phyloP scores from a whole-genome alignment of 2,888 invertebrate species.

The Nymphalis c-album region DNA sequence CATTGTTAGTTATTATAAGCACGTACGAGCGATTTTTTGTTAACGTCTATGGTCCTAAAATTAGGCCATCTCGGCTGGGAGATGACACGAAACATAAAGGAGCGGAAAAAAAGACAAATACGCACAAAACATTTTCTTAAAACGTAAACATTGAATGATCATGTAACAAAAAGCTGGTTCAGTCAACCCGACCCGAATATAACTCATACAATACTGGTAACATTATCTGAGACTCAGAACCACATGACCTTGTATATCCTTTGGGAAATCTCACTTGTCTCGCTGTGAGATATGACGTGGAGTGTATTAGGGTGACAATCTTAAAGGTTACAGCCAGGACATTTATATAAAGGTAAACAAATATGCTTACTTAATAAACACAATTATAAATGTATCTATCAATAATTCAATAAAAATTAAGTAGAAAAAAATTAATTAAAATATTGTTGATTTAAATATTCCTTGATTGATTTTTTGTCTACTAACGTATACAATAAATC shows the following conservation, averaged over 20 bases:
- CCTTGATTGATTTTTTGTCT: too few species aligned
- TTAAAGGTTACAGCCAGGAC: neutral
- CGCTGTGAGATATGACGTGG: slow-evolving; percentile 47
- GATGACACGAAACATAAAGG: neutral
- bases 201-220: slow-evolving; percentile 16
- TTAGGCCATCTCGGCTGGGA: too few species aligned
- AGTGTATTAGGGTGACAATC: neutral
- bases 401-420: too few species aligned
- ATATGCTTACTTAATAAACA: too few species aligned
- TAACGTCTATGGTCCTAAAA: too few species aligned
- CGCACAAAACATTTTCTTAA: neutral
- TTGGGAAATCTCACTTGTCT: slow-evolving; percentile 53
- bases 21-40: too few species aligned
- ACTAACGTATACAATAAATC: too few species aligned
- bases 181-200: neutral
- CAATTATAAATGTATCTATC: too few species aligned
- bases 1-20: too few species aligned
- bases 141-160: neutral
- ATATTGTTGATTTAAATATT: too few species aligned
- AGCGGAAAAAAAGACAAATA: neutral
- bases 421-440: too few species aligned
- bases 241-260: slow-evolving; percentile 48
- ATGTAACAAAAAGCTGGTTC: neutral
- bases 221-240: slow-evolving; percentile 29
- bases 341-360: neutral